Percentiles rank a stretch among this genome's conserved stretches.
phyloP scores from a whole-genome alignment of 2,113 vertebrate genomes.

The Bufo gargarizans region DNA sequence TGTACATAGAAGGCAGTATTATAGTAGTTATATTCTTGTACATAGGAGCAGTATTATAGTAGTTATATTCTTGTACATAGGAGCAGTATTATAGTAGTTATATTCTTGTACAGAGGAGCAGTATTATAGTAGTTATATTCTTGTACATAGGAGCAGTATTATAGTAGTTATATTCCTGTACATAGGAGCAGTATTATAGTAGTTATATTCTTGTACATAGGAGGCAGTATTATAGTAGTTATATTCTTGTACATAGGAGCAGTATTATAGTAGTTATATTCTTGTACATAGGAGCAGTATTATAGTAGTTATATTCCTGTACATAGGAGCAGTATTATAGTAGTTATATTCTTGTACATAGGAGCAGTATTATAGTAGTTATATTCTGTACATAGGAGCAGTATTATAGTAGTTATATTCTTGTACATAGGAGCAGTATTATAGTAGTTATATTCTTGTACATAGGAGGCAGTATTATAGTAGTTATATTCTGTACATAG shows the following conservation, averaged over 20 bases:
- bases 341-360: conserved; percentile 6
- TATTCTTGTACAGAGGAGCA: neutral
- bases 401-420: too few relatives aligned
- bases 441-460: too few relatives aligned
- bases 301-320: neutral
- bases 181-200: too few relatives aligned
- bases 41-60: too few relatives aligned
- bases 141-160: neutral
- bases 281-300: neutral
- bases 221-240: neutral
- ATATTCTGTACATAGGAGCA: too few relatives aligned
- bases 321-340: neutral
- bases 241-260: neutral
- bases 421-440: too few relatives aligned
- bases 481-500: too few relatives aligned
- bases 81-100: neutral
- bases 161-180: neutral
- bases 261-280: neutral
- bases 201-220: neutral
- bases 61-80: neutral
- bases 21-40: neutral
- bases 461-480: too few relatives aligned
- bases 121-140: too few relatives aligned
- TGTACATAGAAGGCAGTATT: neutral
- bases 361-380: neutral